Conservation (phyloP, 2,797 vertebrate species). For the Anableps anableps region DNA sequence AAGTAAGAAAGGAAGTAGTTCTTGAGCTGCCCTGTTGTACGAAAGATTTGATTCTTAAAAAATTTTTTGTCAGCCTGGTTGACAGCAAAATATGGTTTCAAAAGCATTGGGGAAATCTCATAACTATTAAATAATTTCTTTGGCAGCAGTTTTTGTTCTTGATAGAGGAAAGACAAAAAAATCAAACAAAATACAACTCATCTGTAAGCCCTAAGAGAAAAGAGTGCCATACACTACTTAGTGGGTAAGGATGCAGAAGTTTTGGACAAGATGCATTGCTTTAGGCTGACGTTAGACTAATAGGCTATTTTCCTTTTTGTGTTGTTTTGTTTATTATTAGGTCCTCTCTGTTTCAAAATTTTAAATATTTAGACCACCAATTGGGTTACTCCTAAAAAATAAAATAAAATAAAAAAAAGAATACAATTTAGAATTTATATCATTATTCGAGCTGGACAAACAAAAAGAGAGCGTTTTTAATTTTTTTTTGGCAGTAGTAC, state of each 20-base stretch:
- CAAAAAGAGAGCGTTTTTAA: not conserved
- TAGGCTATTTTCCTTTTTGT: not conserved
- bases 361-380: not conserved
- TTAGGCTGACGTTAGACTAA: not conserved
- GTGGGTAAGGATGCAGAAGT: not conserved
- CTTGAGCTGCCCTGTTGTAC: no score
- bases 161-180: not conserved
- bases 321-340: no score
- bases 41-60: not conserved
- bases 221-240: not conserved
- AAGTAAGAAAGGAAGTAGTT: not conserved
- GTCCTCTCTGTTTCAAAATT: no score
- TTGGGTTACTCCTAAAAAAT: not conserved
- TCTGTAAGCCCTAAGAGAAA: not conserved
- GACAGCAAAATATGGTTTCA: not conserved
- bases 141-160: not conserved
- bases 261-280: not conserved
- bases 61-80: not conserved
- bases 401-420: no score
- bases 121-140: not conserved
- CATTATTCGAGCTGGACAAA: not conserved
- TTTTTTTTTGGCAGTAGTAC: not conserved
- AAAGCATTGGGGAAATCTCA: not conserved
- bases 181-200: not conserved
- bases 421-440: not conserved